phyloP scores from a whole-genome alignment of 2,113 vertebrate species.

The Plotosus lineatus region DNA sequence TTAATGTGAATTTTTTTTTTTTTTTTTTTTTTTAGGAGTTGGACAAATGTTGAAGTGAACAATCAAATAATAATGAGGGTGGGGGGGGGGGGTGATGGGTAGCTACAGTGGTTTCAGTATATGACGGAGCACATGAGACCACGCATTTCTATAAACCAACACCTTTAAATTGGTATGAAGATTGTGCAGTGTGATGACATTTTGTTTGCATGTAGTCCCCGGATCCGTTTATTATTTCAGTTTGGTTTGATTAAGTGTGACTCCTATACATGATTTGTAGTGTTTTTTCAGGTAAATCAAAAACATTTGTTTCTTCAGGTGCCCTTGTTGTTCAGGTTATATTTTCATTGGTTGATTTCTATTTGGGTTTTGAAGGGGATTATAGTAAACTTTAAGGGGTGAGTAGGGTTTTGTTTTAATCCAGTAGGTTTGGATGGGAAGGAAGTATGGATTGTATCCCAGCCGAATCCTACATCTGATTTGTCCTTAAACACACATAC shows the following conservation, averaged over 20 bases:
- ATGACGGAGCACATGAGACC: not conserved
- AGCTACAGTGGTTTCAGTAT: not conserved
- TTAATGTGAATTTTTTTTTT: slow-evolving; percentile 69
- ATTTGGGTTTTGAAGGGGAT: slow-evolving; percentile 1
- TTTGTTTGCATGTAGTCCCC: not conserved
- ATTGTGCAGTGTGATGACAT: not conserved
- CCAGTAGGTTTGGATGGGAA: not conserved
- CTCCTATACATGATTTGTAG: not conserved
- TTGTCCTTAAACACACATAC: not conserved
- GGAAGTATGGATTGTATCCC: not conserved
- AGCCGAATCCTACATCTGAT: not conserved
- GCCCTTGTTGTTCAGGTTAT: not conserved
- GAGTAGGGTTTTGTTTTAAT: not conserved
- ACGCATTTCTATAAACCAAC: slow-evolving; percentile 6
- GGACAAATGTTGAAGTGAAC: slow-evolving; percentile 68
- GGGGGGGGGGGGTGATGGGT: not conserved
- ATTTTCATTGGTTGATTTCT: not conserved
- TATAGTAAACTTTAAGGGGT: slow-evolving; percentile 8
- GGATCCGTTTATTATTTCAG: not conserved
- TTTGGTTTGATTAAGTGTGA: not conserved
- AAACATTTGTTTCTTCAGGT: not conserved
- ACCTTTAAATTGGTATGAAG: not conserved
- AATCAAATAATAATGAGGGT: slow-evolving; percentile 17
- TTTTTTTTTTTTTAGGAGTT: slow-evolving; percentile 51
- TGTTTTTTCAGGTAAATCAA: slow-evolving; percentile 7